Conservation (phyloP, 2,113 vertebrate genomes). For the Melanotaenia duboulayi region DNA sequence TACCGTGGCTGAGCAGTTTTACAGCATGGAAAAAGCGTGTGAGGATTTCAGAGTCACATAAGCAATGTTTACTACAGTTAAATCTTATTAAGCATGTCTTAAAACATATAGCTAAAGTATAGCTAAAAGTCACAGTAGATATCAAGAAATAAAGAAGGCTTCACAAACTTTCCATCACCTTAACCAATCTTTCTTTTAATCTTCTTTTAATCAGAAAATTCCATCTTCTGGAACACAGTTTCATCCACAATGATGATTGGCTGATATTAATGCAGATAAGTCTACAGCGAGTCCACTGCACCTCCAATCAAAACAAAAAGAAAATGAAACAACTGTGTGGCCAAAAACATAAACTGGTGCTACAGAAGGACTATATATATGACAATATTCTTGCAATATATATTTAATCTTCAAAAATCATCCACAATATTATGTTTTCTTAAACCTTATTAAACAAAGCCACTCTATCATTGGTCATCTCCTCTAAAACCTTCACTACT, state of each 20-base stretch:
- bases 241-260: not conserved
- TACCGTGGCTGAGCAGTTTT: not conserved
- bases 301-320: too few species aligned
- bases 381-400: not conserved
- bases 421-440: too few species aligned
- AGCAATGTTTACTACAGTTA: too few species aligned
- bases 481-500: not conserved
- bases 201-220: not conserved
- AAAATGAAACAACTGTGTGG: not conserved
- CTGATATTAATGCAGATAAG: not conserved
- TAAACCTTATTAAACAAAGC: too few species aligned
- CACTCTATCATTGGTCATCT: not conserved
- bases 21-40: not conserved
- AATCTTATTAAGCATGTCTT: too few species aligned
- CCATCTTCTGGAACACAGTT: not conserved
- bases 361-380: not conserved
- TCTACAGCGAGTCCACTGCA: not conserved
- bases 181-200: not conserved
- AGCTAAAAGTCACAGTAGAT: too few species aligned
- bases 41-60: not conserved
- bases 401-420: not conserved
- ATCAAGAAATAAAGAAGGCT: not conserved
- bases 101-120: too few species aligned
- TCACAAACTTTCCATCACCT: not conserved
- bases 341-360: not conserved